These are phyloP conservation scores for Crotalus helleri DNA, from an alignment of 2,113 vertebrate genomes.

Conservation along the genomic window DNA sequence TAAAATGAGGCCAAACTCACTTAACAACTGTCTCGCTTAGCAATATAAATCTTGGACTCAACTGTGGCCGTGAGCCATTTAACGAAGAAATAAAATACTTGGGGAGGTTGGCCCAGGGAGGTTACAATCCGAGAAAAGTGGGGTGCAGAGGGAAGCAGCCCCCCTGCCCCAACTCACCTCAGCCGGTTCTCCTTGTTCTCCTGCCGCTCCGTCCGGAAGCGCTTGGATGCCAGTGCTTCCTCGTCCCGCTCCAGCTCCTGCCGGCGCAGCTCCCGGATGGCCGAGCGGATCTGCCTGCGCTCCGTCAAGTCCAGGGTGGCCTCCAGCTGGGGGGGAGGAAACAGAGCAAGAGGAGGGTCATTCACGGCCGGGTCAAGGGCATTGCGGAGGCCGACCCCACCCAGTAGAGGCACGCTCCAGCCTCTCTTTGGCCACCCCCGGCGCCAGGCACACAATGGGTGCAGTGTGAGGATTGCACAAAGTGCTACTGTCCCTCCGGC, in stretches of 20 bases:
- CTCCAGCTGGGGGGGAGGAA: slow-evolving; percentile 75
- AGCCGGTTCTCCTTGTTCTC: slow-evolving; percentile 95
- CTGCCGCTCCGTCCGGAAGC: slow-evolving; percentile 82
- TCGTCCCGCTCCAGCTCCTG: slow-evolving; percentile 89
- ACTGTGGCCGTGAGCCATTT: no score
- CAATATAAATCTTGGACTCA: no score
- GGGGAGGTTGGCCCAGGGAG: neutral
- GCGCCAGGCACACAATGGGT: slow-evolving; percentile 23
- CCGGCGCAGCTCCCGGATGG: slow-evolving; percentile 87
- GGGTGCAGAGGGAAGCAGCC: neutral
- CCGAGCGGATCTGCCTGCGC: slow-evolving; percentile 86
- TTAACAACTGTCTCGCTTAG: no score
- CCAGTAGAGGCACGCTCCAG: neutral
- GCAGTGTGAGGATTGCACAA: accelerated
- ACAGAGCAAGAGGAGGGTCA: neutral
- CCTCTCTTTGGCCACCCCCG: neutral
- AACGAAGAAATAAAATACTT: no score
- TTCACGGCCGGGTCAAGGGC: accelerated
- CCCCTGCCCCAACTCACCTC: slow-evolving; percentile 67
- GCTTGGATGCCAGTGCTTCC: slow-evolving; percentile 87
- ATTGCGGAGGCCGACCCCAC: accelerated
- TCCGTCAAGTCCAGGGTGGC: slow-evolving; percentile 86
- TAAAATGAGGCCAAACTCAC: no score
- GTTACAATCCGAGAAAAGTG: neutral
- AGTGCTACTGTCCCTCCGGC: neutral